A percentile compares a stretch with the other conserved stretches of the same genome.
phyloP scores from a whole-genome alignment of 2,797 vertebrate species.

The Eulemur albifrons region DNA sequence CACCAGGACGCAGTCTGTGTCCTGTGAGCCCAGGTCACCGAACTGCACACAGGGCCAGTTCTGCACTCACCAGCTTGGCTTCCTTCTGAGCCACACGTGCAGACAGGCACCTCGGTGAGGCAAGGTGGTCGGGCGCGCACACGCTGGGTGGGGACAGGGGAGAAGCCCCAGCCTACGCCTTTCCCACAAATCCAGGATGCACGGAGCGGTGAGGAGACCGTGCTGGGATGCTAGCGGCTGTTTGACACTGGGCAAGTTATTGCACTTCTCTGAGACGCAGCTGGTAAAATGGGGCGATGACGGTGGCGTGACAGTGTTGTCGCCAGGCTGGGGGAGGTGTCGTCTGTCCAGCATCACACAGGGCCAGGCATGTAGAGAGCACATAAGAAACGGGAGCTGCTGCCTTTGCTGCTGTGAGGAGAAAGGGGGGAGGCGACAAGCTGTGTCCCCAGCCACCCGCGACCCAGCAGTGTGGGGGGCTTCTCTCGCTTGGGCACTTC shows the following conservation, averaged over 20 bases:
- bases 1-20: rapidly evolving
- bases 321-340: neutral
- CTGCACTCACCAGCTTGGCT: neutral
- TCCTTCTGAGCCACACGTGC: neutral
- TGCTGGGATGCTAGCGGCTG: neutral
- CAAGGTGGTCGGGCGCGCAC: neutral
- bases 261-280: neutral
- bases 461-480: neutral
- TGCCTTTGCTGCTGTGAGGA: neutral
- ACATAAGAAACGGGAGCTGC: rapidly evolving
- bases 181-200: neutral
- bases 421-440: rapidly evolving
- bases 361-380: rapidly evolving
- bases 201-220: rapidly evolving
- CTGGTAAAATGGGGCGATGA: neutral
- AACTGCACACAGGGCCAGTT: neutral
- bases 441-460: rapidly evolving
- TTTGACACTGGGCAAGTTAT: neutral
- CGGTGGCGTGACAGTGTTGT: rapidly evolving
- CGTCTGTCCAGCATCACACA: neutral
- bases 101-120: neutral
- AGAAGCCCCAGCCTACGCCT: neutral
- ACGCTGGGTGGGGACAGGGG: rapidly evolving
- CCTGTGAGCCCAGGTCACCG: neutral
- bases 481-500: rapidly evolving